These are phyloP conservation scores for Brachypodius melanocephalos DNA, from an alignment of 2,113 vertebrate genomes.

Conservation along the genomic window DNA sequence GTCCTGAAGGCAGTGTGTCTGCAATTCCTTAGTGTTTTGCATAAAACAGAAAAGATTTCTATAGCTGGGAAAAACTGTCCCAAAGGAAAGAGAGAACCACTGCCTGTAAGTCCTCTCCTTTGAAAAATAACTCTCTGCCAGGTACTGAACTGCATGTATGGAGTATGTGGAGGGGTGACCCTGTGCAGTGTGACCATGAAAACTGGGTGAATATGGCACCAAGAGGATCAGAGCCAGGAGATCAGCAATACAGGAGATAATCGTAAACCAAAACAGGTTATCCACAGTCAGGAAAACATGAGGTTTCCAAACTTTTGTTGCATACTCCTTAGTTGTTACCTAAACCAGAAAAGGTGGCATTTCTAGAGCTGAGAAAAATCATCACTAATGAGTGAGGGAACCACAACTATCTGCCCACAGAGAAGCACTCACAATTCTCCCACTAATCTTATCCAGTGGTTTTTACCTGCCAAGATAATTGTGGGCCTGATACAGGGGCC, in stretches of 20 bases:
- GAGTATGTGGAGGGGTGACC: background rate
- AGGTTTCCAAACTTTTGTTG: background rate
- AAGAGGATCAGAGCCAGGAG: background rate
- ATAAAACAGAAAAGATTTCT: background rate
- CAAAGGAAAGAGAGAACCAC: background rate
- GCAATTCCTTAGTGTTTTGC: background rate
- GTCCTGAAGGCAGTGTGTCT: background rate
- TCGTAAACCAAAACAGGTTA: background rate
- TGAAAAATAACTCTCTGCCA: background rate
- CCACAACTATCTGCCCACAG: background rate
- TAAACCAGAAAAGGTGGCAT: background rate
- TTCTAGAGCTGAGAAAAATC: background rate
- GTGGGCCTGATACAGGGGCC: background rate
- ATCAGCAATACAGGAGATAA: background rate
- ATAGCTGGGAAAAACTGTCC: background rate
- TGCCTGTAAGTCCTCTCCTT: background rate
- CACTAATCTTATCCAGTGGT: background rate
- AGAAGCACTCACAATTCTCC: background rate
- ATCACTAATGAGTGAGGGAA: background rate
- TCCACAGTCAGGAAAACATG: accelerated
- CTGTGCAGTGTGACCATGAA: background rate
- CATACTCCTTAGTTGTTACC: background rate
- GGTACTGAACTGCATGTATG: background rate
- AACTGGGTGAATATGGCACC: background rate
- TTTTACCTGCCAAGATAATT: background rate